Base-by-base conservation (phyloP, 2,888 invertebrate species). In the Drosophila yooni region DNA sequence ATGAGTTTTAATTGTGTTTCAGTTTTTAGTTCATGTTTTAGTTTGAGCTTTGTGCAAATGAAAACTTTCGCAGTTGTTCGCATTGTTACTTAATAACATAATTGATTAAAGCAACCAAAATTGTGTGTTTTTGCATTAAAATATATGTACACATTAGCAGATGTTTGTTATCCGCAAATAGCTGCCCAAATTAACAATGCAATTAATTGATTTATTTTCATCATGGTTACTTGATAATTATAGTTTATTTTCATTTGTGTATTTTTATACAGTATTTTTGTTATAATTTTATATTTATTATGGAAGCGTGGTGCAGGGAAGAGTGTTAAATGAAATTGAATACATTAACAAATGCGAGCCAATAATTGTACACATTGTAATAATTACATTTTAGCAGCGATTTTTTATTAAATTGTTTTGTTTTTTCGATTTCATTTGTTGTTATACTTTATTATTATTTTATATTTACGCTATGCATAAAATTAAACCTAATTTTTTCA, bases 381-480 rank as follows among this genome's bases (percentile, higher is more conserved):
- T 71, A 73, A 79, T 82, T 71, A 58, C 65, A 57, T 34, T 67
- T 70, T 62, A 34, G 51, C 63, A 31, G 54, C 36, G 57, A 63
- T 60, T 59, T 61, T 72, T 34, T n/a, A 38, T 33, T 33, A 0
- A 33, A 33, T 11, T 61, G 29, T 48, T 54, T 40, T 21, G 21
- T 48, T 11, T 65, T 72, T 46, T 46, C 21, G 8, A 15, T 25
- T 25, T 46, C 15, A 60, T 46, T 67, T 70, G 67, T 70, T 68
- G 62, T 78, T 75, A 15, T 56, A 52, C 29, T 56, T 62, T 52
- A 56, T 34, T 60, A 36, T 11, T 13, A 31, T 31, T 59, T 52
- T 27, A 56, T 70, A 50, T 67, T 83, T 77, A 88, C 81, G 85
- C 85, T 86, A 81, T 74, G 89, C 85, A 88, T 88, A 78, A 88